Evolutionary conservation across 2,113 vertebrate species (phyloP), one percentile per base, ranked within the genome.

Genomic region (Perognathus longimembris): DNA sequence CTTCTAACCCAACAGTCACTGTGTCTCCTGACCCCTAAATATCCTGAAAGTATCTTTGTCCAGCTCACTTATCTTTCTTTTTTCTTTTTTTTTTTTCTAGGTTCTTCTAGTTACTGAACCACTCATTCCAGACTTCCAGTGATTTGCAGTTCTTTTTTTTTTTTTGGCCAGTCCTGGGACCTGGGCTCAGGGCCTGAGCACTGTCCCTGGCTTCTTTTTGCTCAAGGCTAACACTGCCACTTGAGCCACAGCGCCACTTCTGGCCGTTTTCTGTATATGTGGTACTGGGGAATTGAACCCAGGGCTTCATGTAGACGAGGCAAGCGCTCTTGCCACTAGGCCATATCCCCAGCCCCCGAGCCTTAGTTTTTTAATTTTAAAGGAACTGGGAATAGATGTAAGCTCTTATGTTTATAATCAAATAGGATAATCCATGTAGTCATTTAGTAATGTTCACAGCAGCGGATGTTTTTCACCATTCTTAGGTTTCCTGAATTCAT

Each of bases 361-460:
- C 15, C 38, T 79, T 83, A 32, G 45, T 38, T 83, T n/a, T 94
- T 77, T 89, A 24, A 93, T 70, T 69, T 82, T 40, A 90, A 93
- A 82, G 78, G 17, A 54, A 66, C 21, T 77, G n/a, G 21, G 45
- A 70, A 61, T 63, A 45, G 12, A 69, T 34, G 40, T 83, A 57
- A 7, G 20, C 73, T 24, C 30, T 71, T 69, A 15, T 22, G 32
- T 75, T 90, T 85, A 74, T 59, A 74, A 85, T 69, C 57, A 63
- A 70, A 50, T 66, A 26, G 85, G 57, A 50, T 84, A 59, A 86
- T 87, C 54, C 26, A 70, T 74, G 45, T 26, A 79, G 50, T 61
- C 22, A 38, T 82, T 90, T 69, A 77, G 24, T 38, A 61, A 36
- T 14, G 63, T 28, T 9, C 34, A 69, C 15, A 54, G 73, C 34